Conservation (phyloP, 2,113 vertebrate genomes). For the Bos taurus region DNA sequence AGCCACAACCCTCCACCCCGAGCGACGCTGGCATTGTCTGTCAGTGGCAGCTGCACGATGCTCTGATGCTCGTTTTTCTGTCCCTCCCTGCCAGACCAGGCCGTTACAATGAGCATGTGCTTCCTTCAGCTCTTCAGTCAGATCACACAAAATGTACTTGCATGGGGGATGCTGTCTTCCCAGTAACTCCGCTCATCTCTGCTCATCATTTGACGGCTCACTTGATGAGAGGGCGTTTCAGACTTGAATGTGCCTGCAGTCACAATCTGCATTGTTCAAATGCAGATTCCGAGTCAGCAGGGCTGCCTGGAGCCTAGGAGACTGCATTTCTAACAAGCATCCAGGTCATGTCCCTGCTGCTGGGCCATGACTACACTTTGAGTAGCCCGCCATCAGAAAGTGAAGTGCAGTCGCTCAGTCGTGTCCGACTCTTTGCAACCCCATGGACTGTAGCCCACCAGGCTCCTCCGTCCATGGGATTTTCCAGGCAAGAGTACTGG, state of each 20-base stretch:
- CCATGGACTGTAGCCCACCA: no score
- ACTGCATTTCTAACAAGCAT: not conserved
- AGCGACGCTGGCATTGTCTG: not conserved
- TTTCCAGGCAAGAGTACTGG: no score
- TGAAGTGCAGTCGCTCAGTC: no score
- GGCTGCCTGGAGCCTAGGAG: not conserved
- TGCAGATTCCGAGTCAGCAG: not conserved
- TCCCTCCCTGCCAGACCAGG: not conserved
- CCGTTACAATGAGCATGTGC: not conserved
- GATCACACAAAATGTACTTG: not conserved
- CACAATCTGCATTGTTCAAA: not conserved
- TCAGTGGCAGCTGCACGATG: accelerated
- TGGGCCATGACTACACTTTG: not conserved
- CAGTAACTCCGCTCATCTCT: not conserved
- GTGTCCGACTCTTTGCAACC: no score
- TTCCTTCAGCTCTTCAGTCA: not conserved
- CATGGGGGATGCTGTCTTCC: not conserved
- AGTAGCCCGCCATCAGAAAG: not conserved
- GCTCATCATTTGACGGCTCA: no score
- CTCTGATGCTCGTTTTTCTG: accelerated
- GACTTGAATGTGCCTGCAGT: not conserved
- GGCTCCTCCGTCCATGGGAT: no score
- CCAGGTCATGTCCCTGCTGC: no score
- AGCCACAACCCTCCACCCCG: not conserved
- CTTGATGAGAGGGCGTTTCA: not conserved